Conservation (phyloP, 2,113 vertebrate genomes). For the Corythornis madagascariensis region DNA sequence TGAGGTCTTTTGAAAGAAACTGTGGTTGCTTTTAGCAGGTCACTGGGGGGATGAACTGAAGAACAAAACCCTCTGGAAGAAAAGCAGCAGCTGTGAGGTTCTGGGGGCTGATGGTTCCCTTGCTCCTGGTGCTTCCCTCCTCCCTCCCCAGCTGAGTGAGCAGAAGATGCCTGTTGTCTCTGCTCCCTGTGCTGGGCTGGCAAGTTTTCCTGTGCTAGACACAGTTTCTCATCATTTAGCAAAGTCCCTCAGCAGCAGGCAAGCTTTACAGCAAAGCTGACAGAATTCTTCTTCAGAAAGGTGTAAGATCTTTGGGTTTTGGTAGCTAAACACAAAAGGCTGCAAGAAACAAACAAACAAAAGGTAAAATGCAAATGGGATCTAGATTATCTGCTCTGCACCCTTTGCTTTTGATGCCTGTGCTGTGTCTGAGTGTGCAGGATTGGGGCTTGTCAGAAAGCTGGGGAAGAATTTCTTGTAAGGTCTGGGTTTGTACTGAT, state of each 20-base stretch:
- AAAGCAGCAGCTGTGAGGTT: fast-evolving
- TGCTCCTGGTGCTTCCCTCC: fast-evolving
- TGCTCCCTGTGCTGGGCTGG: background rate
- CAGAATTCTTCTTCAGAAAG: background rate
- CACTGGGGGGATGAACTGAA: background rate
- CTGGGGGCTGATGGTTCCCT: background rate
- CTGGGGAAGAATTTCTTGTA: too few relatives aligned
- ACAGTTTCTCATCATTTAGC: too few relatives aligned
- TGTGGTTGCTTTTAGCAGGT: background rate
- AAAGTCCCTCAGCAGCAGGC: background rate
- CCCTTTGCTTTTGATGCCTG: background rate
- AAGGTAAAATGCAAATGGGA: background rate
- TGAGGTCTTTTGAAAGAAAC: slow-evolving; percentile 18
- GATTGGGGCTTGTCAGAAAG: too few relatives aligned
- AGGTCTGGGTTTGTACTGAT: too few relatives aligned
- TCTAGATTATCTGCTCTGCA: background rate
- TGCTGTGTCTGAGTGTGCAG: background rate
- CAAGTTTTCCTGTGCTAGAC: background rate
- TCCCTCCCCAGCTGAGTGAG: background rate
- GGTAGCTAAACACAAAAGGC: background rate
- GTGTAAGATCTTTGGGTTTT: background rate
- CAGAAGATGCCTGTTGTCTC: background rate
- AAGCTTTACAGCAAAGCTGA: background rate
- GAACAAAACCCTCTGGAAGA: background rate
- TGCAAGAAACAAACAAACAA: background rate